phyloP scores from a whole-genome alignment of 1,140 invertebrate genomes.

The Tetramorium simillimum region DNA sequence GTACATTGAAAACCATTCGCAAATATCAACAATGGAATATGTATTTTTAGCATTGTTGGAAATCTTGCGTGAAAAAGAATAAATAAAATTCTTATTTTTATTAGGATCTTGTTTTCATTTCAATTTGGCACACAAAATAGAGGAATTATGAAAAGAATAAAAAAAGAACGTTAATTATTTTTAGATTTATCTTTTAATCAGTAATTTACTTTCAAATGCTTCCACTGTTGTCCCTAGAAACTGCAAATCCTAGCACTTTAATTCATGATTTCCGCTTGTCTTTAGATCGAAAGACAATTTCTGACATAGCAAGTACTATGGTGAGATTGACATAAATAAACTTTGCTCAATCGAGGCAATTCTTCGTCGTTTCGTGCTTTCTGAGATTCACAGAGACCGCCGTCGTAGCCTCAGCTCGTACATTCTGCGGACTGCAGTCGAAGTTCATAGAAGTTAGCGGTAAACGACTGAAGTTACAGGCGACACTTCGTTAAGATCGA shows the following conservation, averaged over 20 bases:
- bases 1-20: neutral
- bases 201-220: neutral
- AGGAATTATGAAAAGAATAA: neutral
- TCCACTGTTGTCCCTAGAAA: neutral
- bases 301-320: neutral
- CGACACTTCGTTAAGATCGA: constrained; percentile 62
- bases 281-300: constrained; percentile 5
- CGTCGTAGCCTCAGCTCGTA: neutral
- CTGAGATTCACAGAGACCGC: constrained; percentile 16
- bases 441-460: constrained; percentile 23
- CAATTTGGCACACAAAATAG: neutral
- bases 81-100: neutral
- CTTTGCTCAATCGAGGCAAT: constrained; percentile 30
- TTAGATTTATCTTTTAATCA: neutral
- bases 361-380: constrained; percentile 8
- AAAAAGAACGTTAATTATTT: neutral
- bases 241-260: neutral
- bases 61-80: neutral
- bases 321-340: constrained; percentile 52
- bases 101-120: neutral
- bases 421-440: constrained; percentile 8
- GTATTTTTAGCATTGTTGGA: neutral
- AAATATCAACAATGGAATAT: constrained; percentile 2
- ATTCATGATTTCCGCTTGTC: neutral
- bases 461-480: constrained; percentile 58